phyloP scores from a whole-genome alignment of 1,140 invertebrate genomes.

The Vanessa atalanta region DNA sequence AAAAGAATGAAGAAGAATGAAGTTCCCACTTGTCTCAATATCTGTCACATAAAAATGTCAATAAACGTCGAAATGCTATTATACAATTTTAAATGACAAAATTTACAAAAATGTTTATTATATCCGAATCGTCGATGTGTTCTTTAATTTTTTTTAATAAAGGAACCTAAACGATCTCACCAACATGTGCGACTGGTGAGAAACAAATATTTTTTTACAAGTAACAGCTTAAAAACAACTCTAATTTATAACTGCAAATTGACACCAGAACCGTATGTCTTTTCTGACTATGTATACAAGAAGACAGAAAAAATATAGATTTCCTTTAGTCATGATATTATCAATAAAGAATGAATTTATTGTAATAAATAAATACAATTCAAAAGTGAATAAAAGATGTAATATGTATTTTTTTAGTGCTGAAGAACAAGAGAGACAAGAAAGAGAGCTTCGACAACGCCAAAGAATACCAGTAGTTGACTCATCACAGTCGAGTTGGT shows the following conservation, averaged over 20 bases:
- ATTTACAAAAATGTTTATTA: constrained; percentile 10
- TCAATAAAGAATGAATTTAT: too few species aligned
- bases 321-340: too few species aligned
- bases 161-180: neutral
- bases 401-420: constrained; percentile 31
- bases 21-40: neutral
- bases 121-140: neutral
- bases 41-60: constrained; percentile 15
- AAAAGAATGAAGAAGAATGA: constrained; percentile 16
- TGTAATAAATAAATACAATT: too few species aligned
- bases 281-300: too few species aligned
- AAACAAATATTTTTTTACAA: neutral
- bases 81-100: neutral
- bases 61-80: constrained; percentile 10
- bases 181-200: constrained; percentile 52
- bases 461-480: neutral
- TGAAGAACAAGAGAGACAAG: constrained; percentile 39
- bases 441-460: neutral
- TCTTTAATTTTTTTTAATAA: constrained; percentile 1
- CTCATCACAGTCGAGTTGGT: neutral
- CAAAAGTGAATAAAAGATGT: too few species aligned
- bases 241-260: too few species aligned
- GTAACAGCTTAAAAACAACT: neutral
- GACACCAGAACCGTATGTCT: too few species aligned
- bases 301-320: too few species aligned